These are phyloP conservation scores for Lycia hirtaria DNA, from an alignment of 2,888 invertebrate genomes.

Conservation along the genomic window DNA sequence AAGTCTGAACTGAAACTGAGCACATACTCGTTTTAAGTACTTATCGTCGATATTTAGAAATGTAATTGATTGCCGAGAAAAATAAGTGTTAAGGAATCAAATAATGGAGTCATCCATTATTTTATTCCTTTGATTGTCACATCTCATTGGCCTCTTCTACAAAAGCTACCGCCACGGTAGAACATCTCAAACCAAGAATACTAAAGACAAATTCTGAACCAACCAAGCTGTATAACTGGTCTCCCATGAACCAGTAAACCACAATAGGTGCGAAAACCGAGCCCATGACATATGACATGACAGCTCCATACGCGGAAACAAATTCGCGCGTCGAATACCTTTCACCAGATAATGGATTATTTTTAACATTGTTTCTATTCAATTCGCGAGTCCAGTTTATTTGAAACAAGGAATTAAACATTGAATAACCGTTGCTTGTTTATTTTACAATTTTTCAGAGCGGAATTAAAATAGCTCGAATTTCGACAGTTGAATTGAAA, in stretches of 20 bases:
- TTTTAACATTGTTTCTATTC: conserved; percentile 20
- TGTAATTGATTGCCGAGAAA: no score
- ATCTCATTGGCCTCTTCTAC: no score
- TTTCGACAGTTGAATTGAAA: conserved; percentile 15
- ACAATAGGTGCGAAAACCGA: conserved; percentile 34
- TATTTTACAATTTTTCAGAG: neutral
- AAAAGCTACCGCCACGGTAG: no score
- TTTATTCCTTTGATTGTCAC: no score
- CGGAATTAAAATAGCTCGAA: neutral
- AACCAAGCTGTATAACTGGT: conserved; percentile 2
- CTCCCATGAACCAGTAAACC: conserved; percentile 18
- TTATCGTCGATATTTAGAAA: no score
- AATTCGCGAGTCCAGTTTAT: conserved; percentile 5
- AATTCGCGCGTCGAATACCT: conserved; percentile 51
- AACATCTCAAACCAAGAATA: no score
- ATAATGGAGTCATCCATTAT: no score
- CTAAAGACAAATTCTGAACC: no score
- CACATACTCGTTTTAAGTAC: no score
- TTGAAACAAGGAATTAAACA: neutral
- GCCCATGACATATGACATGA: conserved; percentile 60
- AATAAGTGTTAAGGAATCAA: no score
- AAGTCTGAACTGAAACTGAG: no score
- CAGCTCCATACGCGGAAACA: conserved; percentile 57
- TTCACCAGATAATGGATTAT: conserved; percentile 24
- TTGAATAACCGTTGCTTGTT: neutral